A percentile compares a stretch with the other conserved stretches of the same genome.
Evolutionary conservation across 53 echinoderm and acorn worm species (phyloP).

Genomic region (Hippasteria phrygiana): DNA sequence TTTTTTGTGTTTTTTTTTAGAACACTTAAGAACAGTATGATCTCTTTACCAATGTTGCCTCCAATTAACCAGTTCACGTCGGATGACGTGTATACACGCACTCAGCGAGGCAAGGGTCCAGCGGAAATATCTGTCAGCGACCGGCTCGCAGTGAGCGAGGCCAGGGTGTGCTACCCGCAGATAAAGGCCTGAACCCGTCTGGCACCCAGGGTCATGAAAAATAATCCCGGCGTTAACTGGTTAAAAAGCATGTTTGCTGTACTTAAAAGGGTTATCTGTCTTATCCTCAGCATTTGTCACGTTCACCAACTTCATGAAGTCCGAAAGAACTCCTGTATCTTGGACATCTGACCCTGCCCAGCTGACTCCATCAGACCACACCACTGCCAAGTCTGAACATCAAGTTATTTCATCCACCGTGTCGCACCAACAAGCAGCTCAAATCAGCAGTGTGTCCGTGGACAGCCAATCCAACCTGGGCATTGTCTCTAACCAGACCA

Average conservation of each 20-base stretch:
- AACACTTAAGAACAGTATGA: no score
- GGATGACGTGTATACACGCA: no score
- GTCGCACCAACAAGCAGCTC: slow-evolving; percentile 12
- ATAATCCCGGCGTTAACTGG: background rate
- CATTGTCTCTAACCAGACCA: slow-evolving; percentile 2
- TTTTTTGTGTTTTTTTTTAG: no score
- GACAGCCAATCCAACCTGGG: background rate
- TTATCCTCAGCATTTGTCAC: slow-evolving; percentile 66
- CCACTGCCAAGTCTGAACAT: background rate
- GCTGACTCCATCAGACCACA: slow-evolving; percentile 9
- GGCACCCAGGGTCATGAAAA: no score
- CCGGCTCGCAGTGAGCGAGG: no score
- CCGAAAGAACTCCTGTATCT: slow-evolving; percentile 20
- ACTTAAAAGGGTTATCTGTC: background rate
- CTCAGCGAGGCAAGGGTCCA: no score
- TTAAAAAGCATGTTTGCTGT: background rate
- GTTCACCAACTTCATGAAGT: slow-evolving; percentile 64
- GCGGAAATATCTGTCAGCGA: no score
- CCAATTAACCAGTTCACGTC: no score
- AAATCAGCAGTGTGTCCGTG: background rate
- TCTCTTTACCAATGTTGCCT: no score
- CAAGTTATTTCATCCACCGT: background rate
- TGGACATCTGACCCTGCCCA: background rate
- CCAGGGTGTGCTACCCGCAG: no score
- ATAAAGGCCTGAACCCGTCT: no score